Conservation (phyloP, 2,797 vertebrate genomes). For the Pangasius sanitwongsei region DNA sequence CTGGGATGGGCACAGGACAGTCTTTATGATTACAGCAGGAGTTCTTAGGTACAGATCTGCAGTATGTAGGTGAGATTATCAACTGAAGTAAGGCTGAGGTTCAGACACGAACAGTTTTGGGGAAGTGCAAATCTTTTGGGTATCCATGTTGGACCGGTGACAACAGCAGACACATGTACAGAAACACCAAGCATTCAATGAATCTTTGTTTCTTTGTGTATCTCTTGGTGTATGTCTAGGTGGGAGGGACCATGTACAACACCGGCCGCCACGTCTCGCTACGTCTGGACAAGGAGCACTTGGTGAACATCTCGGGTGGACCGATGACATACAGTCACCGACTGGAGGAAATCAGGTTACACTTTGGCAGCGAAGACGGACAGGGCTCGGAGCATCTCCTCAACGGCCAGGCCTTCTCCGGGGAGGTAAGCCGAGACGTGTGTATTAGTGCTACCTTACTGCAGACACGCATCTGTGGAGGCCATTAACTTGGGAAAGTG, state of each 20-base stretch:
- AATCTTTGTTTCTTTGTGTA: background rate
- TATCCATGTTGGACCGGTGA: background rate
- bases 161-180: background rate
- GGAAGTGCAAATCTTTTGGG: background rate
- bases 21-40: background rate
- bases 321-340: constrained; percentile 98
- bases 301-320: constrained; percentile 97
- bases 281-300: constrained; percentile 93
- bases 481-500: constrained; percentile 20
- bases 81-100: background rate
- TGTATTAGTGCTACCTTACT: constrained; percentile 26
- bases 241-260: constrained; percentile 98
- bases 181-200: background rate
- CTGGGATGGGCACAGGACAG: background rate
- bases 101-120: background rate
- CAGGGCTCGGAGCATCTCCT: constrained; percentile 97
- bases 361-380: constrained; percentile 95
- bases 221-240: constrained; percentile 67
- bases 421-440: constrained; percentile 81
- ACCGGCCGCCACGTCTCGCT: constrained; percentile 97
- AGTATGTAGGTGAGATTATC: background rate
- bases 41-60: background rate
- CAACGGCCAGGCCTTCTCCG: constrained; percentile 96
- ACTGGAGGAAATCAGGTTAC: constrained; percentile 94
- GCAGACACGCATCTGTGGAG: constrained; percentile 17